Base-by-base conservation (phyloP, 1,140 invertebrate species). In the Delia radicum region DNA sequence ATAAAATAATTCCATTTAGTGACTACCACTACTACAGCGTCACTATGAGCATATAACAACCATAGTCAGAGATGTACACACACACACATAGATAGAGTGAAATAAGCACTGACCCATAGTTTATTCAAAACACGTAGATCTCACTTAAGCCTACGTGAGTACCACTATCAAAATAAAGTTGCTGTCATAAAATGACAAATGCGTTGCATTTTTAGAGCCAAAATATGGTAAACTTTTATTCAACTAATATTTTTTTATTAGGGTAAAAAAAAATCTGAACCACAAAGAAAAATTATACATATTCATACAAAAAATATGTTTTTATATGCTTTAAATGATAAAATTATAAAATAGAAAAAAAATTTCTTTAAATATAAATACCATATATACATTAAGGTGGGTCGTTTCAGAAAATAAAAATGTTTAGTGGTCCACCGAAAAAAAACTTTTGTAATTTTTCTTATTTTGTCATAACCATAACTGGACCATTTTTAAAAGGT, bases 161-260 rank as follows among this genome's bases (percentile, higher is more conserved):
- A 37, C 55, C 48, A 61, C 75, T 65, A 73, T 76, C 75, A 76
- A 76, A 76, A 69, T 63, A 76, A 76, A 76, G 46, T 76, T 76
- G 46, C 31, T 71, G 71, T 76, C 75, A 73, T 73, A 69, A 71
- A 37, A 73, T 76, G 75, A 76, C 75, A 73, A 73, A 76, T 76
- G 69, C 48, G 74, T 65, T 72, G 65, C 65, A 69, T 69, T 69
- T 69, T 69, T n/a, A 33, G n/a, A 69, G 29, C 65, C 65, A 69
- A 33, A 69, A 69, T 55, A 69, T 69, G 65, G 29, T 69, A n/a
- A 69, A 65, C 62, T 65, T 65, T 65, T n/a, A 29, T 42, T 65
- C 29, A 65, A 65, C 62, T 29, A 65, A 65, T 12, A 5, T 42
- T 13, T 42, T 42, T 37, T 37, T 65, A 8, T 18, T 61, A 18